phyloP scores from a whole-genome alignment of 37 sponge, comb jelly and placozoan species.

The Agelas oroides region DNA sequence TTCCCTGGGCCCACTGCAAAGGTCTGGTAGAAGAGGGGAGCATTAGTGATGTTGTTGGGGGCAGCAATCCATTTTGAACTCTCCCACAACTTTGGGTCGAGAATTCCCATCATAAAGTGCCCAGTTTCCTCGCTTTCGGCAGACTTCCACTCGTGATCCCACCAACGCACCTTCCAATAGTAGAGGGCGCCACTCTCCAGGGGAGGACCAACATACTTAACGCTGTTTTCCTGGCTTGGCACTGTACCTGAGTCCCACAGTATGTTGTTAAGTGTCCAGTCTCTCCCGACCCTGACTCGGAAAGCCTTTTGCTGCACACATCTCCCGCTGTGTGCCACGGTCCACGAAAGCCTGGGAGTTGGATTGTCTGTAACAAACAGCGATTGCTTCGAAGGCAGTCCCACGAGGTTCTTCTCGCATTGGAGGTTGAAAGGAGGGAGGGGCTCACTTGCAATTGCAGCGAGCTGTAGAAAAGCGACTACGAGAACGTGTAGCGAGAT shows the following conservation, averaged over 20 bases:
- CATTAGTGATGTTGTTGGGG: not conserved
- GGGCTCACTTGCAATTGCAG: constrained; percentile 1
- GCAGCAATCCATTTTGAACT: constrained; percentile 63
- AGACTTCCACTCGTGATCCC: constrained; percentile 51
- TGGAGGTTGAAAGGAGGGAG: constrained; percentile 36
- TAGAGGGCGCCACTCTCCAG: constrained; percentile 38
- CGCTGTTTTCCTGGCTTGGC: not conserved
- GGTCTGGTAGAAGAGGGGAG: constrained; percentile 20
- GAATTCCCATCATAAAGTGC: constrained; percentile 45
- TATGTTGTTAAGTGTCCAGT: not conserved
- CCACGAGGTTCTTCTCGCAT: constrained; percentile 39
- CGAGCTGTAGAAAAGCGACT: not conserved
- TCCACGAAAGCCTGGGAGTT: constrained; percentile 67
- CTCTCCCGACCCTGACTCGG: constrained; percentile 29
- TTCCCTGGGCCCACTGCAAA: not conserved
- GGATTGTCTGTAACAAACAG: constrained; percentile 53
- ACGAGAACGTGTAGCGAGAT: too few species aligned
- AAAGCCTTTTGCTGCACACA: constrained; percentile 36
- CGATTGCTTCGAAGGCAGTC: not conserved
- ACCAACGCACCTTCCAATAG: constrained; percentile 66
- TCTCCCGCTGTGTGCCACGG: constrained; percentile 53
- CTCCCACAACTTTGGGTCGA: constrained; percentile 23
- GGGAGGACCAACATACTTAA: constrained; percentile 37
- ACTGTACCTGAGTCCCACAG: constrained; percentile 70
- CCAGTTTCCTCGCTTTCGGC: constrained; percentile 45